Base-by-base conservation (phyloP, 1,140 invertebrate species). In the Drosophila fuyamai region DNA sequence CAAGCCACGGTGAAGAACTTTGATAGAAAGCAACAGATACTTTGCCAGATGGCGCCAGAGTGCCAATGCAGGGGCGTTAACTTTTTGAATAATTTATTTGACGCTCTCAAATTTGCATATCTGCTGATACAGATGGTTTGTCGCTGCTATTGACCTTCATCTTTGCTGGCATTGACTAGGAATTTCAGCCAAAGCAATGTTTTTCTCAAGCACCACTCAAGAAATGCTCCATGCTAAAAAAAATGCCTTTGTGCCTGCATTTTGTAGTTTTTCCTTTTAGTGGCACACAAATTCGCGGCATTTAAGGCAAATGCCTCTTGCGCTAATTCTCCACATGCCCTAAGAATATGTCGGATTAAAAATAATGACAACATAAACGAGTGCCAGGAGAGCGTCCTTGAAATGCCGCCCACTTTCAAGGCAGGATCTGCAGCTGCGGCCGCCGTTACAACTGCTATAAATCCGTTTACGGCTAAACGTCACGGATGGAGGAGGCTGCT, bases 321-420 rank as follows among this genome's bases (percentile, higher is more conserved):
- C 68, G 67, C 56, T 81, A 75, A 78, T 81, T 86, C 78, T 47
- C 40, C 47, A 46, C 71, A 76, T 75, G 60, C 59, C 38, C 43
- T 32, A 9, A 48, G 57, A 86, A 65, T 71, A 75, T 36, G 80
- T 79, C 63, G 76, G 84, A 84, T 89, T 89, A 70, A 74, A 79
- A 79, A 79, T 83, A 89, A 89, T 88, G 80, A 80, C 62, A 89
- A 60, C 76, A 77, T 77, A 83, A 86, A 79, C 78, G 80, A 86
- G 68, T 53, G 74, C 55, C 67, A 75, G 58, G 47, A 47, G 74
- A 16, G 41, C 59, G 66, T n/a, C 84, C 73, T 68, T 65, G 59
- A 74, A 83, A 76, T 53, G 70, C 50, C 63, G 63, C 67, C 47
- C 55, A 44, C 54, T 29, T 27, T 13, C 82, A 88, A 86, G 83